A percentile compares a stretch with the other conserved stretches of the same genome.
Evolutionary conservation across 2,797 vertebrate species (phyloP).

Genomic region (Knipowitschia caucasica): DNA sequence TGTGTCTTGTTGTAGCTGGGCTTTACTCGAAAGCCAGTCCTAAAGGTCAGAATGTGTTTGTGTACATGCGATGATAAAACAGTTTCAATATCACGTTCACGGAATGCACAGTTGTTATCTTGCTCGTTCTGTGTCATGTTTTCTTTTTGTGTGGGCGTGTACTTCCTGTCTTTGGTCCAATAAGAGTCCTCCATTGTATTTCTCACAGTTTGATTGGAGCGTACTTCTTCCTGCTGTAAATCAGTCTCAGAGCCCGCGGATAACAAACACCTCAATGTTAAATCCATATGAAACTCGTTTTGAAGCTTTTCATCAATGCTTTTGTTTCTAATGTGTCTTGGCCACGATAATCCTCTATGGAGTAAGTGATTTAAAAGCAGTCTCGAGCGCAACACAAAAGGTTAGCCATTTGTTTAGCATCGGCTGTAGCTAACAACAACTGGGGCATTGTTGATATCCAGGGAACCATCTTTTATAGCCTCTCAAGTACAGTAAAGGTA

Average conservation of each 20-base stretch:
- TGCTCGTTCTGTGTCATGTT: too few relatives aligned
- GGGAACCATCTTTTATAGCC: background rate
- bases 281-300: background rate
- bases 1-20: too few relatives aligned
- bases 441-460: slow-evolving; percentile 31
- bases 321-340: too few relatives aligned
- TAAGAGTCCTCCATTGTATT: slow-evolving; percentile 12
- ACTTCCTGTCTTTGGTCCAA: slow-evolving; percentile 48
- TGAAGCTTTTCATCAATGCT: accelerated
- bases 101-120: too few relatives aligned
- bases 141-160: slow-evolving; percentile 23
- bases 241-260: slow-evolving; percentile 46
- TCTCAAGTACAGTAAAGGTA: slow-evolving; percentile 18
- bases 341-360: background rate
- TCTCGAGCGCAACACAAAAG: background rate
- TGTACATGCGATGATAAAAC: too few relatives aligned
- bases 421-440: slow-evolving; percentile 30
- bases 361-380: background rate
- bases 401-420: slow-evolving; percentile 3
- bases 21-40: too few relatives aligned
- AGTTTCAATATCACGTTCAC: too few relatives aligned
- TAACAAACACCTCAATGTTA: slow-evolving; percentile 35
- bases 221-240: slow-evolving; percentile 15
- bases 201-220: slow-evolving; percentile 59
- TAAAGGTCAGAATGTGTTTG: too few relatives aligned